A percentile compares a stretch with the other conserved stretches of the same genome.
phyloP scores from a whole-genome alignment of 2,888 invertebrate genomes.

The Calameuta idolon region DNA sequence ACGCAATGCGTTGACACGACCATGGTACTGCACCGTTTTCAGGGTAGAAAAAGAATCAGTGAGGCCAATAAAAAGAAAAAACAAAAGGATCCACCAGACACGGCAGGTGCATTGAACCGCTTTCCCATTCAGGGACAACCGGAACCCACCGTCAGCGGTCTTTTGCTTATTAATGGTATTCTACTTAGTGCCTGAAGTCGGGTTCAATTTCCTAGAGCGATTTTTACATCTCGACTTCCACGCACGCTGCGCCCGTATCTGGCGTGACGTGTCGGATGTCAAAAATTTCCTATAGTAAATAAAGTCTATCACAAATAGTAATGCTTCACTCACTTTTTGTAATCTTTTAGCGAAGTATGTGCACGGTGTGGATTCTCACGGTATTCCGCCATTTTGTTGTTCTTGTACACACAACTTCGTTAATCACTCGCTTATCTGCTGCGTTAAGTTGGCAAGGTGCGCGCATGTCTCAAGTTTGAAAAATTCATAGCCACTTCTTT shows the following conservation, averaged over 20 bases:
- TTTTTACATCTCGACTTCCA: background rate
- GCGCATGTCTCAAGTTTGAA: background rate
- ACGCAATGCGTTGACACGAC: background rate
- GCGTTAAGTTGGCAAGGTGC: background rate
- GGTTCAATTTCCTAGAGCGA: background rate
- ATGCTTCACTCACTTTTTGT: background rate
- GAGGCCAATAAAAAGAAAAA: slow-evolving; percentile 5
- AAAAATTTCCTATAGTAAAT: background rate
- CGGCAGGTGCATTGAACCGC: slow-evolving; percentile 43
- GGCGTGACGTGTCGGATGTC: background rate
- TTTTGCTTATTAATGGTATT: background rate
- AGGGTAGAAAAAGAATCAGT: background rate
- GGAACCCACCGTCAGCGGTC: background rate
- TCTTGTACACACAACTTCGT: background rate
- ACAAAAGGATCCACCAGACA: slow-evolving; percentile 16
- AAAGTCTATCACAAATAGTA: background rate
- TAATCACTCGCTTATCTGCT: background rate
- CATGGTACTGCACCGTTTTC: background rate
- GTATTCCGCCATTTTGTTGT: background rate
- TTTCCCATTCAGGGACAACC: slow-evolving; percentile 42
- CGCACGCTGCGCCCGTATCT: background rate
- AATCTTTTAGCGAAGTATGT: background rate
- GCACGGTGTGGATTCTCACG: background rate
- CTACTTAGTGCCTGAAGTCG: background rate
- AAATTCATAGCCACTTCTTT: background rate